Evolutionary conservation across 2,888 invertebrate genomes (phyloP), one percentile per base, ranked within the genome.

Genomic region (Lasioglossum calceatum): DNA sequence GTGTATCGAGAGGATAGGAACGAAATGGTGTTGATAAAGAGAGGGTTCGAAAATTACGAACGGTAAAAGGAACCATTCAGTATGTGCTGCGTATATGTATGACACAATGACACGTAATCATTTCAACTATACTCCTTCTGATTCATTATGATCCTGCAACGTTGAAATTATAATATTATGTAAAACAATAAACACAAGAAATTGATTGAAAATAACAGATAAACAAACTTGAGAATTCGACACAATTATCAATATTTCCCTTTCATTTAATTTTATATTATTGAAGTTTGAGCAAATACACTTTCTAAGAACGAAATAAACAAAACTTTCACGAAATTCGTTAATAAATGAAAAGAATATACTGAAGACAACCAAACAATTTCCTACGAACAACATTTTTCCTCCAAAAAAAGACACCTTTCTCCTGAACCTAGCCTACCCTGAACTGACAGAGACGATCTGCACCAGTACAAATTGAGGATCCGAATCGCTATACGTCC

Each of bases 1-100:
- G 64, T 67, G 67, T 32, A 77, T 67, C 32, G 77, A 44, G 47
- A n/a, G 32, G 27, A 77, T 77, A 77, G 32, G 42, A 36, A 42
- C 67, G 42, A 19, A 42, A 44, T 77, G 44, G 27, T 27, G 44
- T 47, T 77, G 67, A 77, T 77, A 77, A 77, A 77, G 47, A 23
- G 47, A 77, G 61, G 64, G 64, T 77, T 61, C 42, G 67, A 44
- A 47, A 77, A 64, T 77, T 67, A 76, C 39, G 77, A 77, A 47
- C 77, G 32, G 23, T 47, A 44, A 67, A 77, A 47, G 64, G 70
- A 39, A 47, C 64, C 75, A 54, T 75, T 42, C 27, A 27, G 27
- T 75, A 27, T 27, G 70, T 39, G 70, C 39, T 23, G 0, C 27
- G 27, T 27, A 27, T 39, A 2, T 54, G 32, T 32, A 32, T 42